These are phyloP conservation scores for Blastobasis lacticolella DNA, from an alignment of 2,888 invertebrate genomes.

Conservation along the genomic window DNA sequence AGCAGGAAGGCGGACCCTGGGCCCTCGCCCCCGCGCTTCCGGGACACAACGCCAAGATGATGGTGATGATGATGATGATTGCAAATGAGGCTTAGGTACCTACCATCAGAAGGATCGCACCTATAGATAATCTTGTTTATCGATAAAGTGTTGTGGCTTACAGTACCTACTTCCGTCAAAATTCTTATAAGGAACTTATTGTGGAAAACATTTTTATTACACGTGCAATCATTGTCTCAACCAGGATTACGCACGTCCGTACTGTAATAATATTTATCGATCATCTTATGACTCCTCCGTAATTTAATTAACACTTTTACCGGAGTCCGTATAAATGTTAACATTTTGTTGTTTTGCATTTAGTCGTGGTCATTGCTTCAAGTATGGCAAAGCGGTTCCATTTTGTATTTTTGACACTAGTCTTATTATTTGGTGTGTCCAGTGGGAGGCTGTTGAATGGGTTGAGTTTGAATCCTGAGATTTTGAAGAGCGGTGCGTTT, in stretches of 20 bases:
- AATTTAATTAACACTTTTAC: conserved; percentile 22
- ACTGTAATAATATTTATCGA: conserved; percentile 1
- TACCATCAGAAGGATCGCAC: too few relatives aligned
- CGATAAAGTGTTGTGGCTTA: too few relatives aligned
- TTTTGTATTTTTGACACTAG: conserved; percentile 21
- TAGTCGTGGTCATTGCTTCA: conserved; percentile 14
- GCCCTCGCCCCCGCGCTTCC: too few relatives aligned
- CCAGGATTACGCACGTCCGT: neutral
- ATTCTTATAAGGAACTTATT: too few relatives aligned
- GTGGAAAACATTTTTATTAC: too few relatives aligned
- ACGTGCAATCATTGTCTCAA: too few relatives aligned
- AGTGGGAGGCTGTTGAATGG: conserved; percentile 31
- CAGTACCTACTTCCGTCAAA: too few relatives aligned
- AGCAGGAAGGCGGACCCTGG: too few relatives aligned
- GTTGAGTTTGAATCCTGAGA: conserved; percentile 41
- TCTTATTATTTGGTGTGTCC: conserved; percentile 23
- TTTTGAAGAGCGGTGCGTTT: conserved; percentile 35
- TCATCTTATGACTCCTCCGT: conserved; percentile 6
- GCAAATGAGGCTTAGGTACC: too few relatives aligned
- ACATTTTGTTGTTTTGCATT: conserved; percentile 10
- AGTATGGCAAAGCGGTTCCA: conserved; percentile 38
- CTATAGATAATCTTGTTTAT: too few relatives aligned
- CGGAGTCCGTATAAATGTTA: conserved; percentile 19
- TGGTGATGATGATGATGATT: too few relatives aligned
- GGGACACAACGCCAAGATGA: too few relatives aligned